Evolutionary conservation across 2,888 invertebrate species (phyloP), one percentile per base, ranked within the genome.

Genomic region (Coremacera marginata): DNA sequence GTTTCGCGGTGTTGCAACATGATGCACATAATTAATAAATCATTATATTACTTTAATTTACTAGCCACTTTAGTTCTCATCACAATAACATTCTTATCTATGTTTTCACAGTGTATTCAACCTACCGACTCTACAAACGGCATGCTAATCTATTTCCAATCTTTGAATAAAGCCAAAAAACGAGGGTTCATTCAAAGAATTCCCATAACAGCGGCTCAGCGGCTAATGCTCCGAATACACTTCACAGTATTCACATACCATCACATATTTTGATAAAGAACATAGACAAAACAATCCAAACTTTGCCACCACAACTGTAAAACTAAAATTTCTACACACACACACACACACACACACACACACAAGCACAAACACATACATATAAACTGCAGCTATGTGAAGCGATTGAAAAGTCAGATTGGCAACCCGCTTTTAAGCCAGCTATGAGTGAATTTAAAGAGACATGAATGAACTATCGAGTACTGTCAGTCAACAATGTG

Each of bases 111-210:
- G 44, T 44, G 44, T 44, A 44, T 44, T 7, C 14, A 44, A 44
- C 44, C 14, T 44, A 44, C 2, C 44, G 1, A 11, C 44, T 44
- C 44, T 44, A 37, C 8, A 2, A 44, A 44, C 7, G 7, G 44
- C 44, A 16, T 68, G 52, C 34, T 70, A 34, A 70, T 70, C 71
- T 71, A 25, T 57, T 37, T 44, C 37, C 71, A 34, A 71, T 71
- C 71, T 71, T 34, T 19, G 22, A 22, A 37, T 60, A 16, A 37
- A 60, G n/a, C 44, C 60, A 37, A 71, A 68, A 68, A 68, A 68
- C 68, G 68, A 68, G 68, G 68, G 68, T 19, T 71, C 71, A 71
- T 71, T 71, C 37, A 57, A 68, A 71, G 37, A 37, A 60, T 44
- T 34, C 57, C 57, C 57, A 71, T 60, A 68, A 51, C 51, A 44